phyloP scores from a whole-genome alignment of 2,797 vertebrate species.

The Ataeniobius toweri region DNA sequence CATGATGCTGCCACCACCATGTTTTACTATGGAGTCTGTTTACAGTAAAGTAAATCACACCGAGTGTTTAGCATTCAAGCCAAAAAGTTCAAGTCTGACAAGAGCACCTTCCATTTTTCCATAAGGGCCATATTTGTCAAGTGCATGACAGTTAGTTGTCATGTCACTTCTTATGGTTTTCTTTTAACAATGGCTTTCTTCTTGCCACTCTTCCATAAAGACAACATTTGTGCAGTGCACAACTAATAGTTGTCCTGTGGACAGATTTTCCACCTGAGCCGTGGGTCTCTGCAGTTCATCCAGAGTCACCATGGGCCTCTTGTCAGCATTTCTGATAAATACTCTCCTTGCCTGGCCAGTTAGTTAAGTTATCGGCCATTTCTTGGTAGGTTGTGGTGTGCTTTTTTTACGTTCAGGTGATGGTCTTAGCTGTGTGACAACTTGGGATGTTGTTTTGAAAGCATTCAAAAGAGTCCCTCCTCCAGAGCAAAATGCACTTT shows the following conservation, averaged over 20 bases:
- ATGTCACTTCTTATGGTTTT: background rate
- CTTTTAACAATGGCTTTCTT: too few species aligned
- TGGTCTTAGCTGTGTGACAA: too few species aligned
- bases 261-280: background rate
- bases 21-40: too few species aligned
- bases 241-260: background rate
- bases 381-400: too few species aligned
- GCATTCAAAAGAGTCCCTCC: background rate
- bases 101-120: background rate
- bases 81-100: background rate
- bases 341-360: too few species aligned
- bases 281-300: too few species aligned
- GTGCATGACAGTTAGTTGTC: background rate
- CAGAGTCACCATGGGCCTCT: background rate
- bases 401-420: too few species aligned
- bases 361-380: background rate
- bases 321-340: too few species aligned
- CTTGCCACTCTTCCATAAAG: background rate
- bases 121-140: too few species aligned
- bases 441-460: too few species aligned
- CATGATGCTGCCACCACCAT: background rate
- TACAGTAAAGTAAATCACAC: background rate
- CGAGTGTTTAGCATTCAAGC: background rate
- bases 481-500: constrained; percentile 6
- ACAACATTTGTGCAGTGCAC: background rate